A percentile compares a stretch with the other conserved stretches of the same genome.
phyloP scores from a whole-genome alignment of 1,140 invertebrate species.

The Drosophila punjabiensis region DNA sequence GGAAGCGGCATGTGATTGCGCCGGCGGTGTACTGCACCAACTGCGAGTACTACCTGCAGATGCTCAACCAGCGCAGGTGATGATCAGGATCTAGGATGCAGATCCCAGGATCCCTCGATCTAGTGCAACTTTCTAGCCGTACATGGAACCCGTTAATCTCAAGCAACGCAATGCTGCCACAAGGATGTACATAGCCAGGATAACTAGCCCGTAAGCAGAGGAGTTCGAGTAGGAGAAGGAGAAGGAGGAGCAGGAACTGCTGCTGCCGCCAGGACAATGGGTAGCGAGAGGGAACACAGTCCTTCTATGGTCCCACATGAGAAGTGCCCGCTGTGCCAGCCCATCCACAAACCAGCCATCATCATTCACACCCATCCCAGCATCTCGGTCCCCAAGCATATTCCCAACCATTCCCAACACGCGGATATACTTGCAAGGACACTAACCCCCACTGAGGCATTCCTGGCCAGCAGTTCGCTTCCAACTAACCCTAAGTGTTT shows the following conservation, averaged over 20 bases:
- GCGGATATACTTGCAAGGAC: slow-evolving; percentile 47
- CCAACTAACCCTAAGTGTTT: slow-evolving; percentile 6
- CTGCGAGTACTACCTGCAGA: slow-evolving; percentile 96
- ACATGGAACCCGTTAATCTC: slow-evolving; percentile 75
- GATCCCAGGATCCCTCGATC: slow-evolving; percentile 3
- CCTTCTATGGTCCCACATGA: slow-evolving; percentile 77
- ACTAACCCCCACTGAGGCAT: slow-evolving; percentile 18
- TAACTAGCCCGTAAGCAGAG: slow-evolving; percentile 9
- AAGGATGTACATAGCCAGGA: slow-evolving; percentile 54
- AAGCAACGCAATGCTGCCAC: slow-evolving; percentile 74
- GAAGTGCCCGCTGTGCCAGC: slow-evolving; percentile 66
- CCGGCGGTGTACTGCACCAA: slow-evolving; percentile 93
- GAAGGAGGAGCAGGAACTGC: neutral
- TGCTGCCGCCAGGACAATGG: slow-evolving; percentile 25
- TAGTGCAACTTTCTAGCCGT: slow-evolving; percentile 49
- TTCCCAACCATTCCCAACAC: slow-evolving; percentile 14
- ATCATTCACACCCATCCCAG: slow-evolving; percentile 23
- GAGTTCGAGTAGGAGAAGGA: neutral
- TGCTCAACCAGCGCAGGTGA: slow-evolving; percentile 83
- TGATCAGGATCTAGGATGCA: neutral
- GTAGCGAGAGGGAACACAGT: slow-evolving; percentile 52
- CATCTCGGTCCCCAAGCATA: slow-evolving; percentile 44
- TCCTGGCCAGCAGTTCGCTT: slow-evolving; percentile 45
- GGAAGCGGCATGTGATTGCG: slow-evolving; percentile 91
- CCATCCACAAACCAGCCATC: slow-evolving; percentile 33